Base-by-base conservation (phyloP, 2,888 invertebrate species). In the Tachina lurida region DNA sequence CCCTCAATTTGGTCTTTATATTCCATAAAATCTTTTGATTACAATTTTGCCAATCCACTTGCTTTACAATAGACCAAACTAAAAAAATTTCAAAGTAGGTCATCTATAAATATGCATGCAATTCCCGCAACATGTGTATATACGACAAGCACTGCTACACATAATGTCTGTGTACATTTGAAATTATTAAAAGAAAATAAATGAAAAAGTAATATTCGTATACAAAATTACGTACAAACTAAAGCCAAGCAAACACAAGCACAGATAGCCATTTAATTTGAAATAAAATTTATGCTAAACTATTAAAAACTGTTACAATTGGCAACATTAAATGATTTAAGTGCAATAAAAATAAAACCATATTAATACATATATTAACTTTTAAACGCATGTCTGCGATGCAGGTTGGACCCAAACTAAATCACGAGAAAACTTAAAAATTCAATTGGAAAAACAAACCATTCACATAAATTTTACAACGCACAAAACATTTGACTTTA, bases 291-390 rank as follows among this genome's bases (percentile, higher is more conserved):
- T 92, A 92, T 91, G 91, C 89, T 90, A 90, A 82, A 91, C 92
- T 90, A 90, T 90, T 91, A 90, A 84, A 90, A 90, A 89, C 90
- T 90, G 91, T 92, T 90, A 92, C 92, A 91, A 92, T 92, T 92
- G 92, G 92, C 90, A 91, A 78, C 90, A 91, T 91, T 91, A 92
- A 92, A 92, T 91, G 91, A 91, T 92, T 92, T 91, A 91, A 90
- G 90, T 90, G 91, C 85, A 85, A 85, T 85, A 85, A 78, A 75
- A 63, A 78, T 75, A 85, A 82, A 85, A 47, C 75, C 80, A 73
- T 82, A 85, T 82, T 78, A 82, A 78, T 70, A 49, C 43, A 78
- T 65, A 75, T 78, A 79, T 82, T 58, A 78, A 73, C 45, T 56
- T 60, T 62, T 71, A 71, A 78, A 82, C 78, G 85, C 85, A 79